phyloP scores from a whole-genome alignment of 2,888 invertebrate genomes.

The Lochmaea crataegi region DNA sequence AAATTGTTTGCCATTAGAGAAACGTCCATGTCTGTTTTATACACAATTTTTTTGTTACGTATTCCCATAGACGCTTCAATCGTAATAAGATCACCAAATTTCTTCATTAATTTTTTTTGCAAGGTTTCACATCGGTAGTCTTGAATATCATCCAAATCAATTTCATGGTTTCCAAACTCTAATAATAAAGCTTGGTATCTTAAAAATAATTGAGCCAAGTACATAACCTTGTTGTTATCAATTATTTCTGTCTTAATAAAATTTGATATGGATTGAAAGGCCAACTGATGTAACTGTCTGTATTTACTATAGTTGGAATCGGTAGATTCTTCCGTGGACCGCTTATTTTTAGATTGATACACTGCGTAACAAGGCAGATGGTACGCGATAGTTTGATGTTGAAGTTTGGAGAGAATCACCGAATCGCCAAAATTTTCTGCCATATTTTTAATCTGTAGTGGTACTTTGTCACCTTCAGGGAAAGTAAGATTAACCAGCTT shows the following conservation, averaged over 20 bases:
- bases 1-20: conserved; percentile 47
- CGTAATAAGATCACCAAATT: conserved; percentile 49
- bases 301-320: conserved; percentile 11
- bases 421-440: conserved; percentile 32
- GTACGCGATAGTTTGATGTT: conserved; percentile 37
- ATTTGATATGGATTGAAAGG: conserved; percentile 37
- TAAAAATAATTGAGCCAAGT: conserved; percentile 38
- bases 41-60: conserved; percentile 48
- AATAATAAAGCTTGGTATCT: conserved; percentile 47
- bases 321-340: conserved; percentile 16
- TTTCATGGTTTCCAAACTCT: conserved; percentile 49
- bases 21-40: conserved; percentile 49
- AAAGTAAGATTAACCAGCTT: conserved; percentile 32
- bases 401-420: conserved; percentile 35
- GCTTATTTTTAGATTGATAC: conserved; percentile 39
- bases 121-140: conserved; percentile 51
- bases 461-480: conserved; percentile 30
- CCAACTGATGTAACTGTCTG: conserved; percentile 35
- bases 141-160: conserved; percentile 45
- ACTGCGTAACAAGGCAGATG: conserved; percentile 41
- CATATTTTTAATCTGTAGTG: conserved; percentile 10
- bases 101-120: conserved; percentile 47
- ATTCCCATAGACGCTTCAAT: conserved; percentile 47
- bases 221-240: conserved; percentile 38
- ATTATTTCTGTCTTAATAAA: conserved; percentile 40